phyloP scores from a whole-genome alignment of 2,797 vertebrate species.

The Denticeps clupeoides region DNA sequence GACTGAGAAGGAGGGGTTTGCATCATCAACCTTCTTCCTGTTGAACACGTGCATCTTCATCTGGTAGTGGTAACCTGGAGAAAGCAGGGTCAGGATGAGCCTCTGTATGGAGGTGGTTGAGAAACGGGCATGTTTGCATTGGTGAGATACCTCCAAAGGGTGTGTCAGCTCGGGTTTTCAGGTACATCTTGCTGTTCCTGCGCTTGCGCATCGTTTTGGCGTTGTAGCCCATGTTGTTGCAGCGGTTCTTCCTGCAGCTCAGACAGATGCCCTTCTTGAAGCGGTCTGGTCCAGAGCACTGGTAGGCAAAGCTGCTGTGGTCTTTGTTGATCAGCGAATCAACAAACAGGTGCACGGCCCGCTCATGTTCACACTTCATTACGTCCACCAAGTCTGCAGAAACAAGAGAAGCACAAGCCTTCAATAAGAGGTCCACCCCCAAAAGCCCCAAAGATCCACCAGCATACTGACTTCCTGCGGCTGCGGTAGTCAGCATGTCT shows the following conservation, averaged over 20 bases:
- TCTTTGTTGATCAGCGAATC: slow-evolving; percentile 76
- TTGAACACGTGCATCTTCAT: slow-evolving; percentile 87
- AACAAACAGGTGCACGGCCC: slow-evolving; percentile 84
- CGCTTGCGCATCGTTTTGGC: slow-evolving; percentile 48
- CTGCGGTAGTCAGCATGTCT: slow-evolving; percentile 66
- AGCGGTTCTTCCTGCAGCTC: slow-evolving; percentile 74
- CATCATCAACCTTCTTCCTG: slow-evolving; percentile 55
- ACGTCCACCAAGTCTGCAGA: slow-evolving; percentile 61
- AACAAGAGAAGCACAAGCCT: neutral
- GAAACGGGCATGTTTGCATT: neutral
- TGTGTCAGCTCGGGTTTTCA: slow-evolving; percentile 68
- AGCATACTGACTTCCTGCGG: slow-evolving; percentile 73
- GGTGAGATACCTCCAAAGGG: slow-evolving; percentile 76
- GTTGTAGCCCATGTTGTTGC: slow-evolving; percentile 80
- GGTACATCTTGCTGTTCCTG: slow-evolving; percentile 65
- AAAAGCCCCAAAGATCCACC: neutral
- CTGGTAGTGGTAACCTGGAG: slow-evolving; percentile 83
- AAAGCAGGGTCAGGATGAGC: neutral
- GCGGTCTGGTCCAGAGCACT: slow-evolving; percentile 67
- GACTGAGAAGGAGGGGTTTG: slow-evolving; percentile 64
- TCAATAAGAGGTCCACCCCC: neutral
- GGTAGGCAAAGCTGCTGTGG: slow-evolving; percentile 75
- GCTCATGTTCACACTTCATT: slow-evolving; percentile 87
- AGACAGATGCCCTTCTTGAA: slow-evolving; percentile 82
- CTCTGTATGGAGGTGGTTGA: no score